Percentiles rank a stretch among this genome's conserved stretches.
These are phyloP conservation scores for Microcebus murinus DNA, from an alignment of 2,113 vertebrate species.

Conservation along the genomic window DNA sequence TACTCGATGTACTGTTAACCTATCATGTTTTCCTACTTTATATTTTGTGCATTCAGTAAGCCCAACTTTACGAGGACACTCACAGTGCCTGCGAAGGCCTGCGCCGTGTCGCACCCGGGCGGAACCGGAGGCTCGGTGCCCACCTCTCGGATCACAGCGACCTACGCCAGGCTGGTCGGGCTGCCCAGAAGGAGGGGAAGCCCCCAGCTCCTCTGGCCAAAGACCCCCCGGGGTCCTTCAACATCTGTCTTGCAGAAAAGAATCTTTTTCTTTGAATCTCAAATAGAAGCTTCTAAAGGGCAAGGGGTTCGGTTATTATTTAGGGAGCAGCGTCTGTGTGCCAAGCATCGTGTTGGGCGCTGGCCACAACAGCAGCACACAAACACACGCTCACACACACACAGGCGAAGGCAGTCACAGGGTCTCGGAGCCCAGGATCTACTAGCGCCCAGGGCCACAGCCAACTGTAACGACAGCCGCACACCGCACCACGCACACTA, in stretches of 20 bases:
- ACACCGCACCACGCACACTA: accelerated
- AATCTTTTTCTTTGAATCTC: not conserved
- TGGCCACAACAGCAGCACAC: too few relatives aligned
- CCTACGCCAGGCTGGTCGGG: not conserved
- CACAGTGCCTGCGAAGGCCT: not conserved
- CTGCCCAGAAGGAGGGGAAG: too few relatives aligned
- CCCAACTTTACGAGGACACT: not conserved
- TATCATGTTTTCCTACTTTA: not conserved
- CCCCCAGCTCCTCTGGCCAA: not conserved
- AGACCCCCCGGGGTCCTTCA: not conserved
- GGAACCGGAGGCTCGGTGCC: not conserved
- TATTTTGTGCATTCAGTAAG: not conserved
- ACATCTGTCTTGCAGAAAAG: not conserved
- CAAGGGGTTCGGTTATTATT: not conserved
- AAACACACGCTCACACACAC: not conserved
- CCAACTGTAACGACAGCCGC: accelerated
- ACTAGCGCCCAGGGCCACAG: too few relatives aligned
- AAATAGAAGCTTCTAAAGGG: not conserved
- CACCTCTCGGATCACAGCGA: not conserved
- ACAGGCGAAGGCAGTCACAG: too few relatives aligned
- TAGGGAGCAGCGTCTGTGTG: not conserved
- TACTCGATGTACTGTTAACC: not conserved
- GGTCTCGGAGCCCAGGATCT: not conserved
- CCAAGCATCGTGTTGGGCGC: not conserved
- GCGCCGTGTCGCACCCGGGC: too few relatives aligned